A percentile compares a stretch with the other conserved stretches of the same genome.
Evolutionary conservation across 2,888 invertebrate genomes (phyloP).

Genomic region (Chrysolina haemoptera): DNA sequence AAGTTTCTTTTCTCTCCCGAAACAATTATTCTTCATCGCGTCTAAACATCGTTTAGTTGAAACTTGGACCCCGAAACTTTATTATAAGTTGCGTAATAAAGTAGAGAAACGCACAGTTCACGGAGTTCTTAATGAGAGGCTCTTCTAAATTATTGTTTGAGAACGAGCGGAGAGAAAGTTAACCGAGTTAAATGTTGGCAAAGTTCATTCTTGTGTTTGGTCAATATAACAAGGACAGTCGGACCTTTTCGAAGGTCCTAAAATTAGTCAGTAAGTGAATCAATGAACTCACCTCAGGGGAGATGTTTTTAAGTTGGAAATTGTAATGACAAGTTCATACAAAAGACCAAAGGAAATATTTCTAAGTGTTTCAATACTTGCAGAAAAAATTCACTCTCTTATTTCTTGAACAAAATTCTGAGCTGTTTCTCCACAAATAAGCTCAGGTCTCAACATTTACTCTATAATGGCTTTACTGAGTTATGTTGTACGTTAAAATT

Average conservation of each 20-base stretch:
- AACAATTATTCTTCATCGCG: constrained; percentile 37
- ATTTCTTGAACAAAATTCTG: too few species aligned
- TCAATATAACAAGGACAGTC: constrained; percentile 56
- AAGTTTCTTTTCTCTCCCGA: constrained; percentile 29
- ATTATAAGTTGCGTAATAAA: constrained; percentile 46
- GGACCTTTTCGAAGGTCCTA: constrained; percentile 45
- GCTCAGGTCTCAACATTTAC: too few species aligned
- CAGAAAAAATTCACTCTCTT: too few species aligned
- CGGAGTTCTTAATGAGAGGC: constrained; percentile 53
- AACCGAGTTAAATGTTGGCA: constrained; percentile 54
- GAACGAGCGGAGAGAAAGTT: constrained; percentile 54
- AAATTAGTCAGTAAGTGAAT: constrained; percentile 45
- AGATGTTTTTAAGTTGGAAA: not conserved
- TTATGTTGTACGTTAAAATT: too few species aligned
- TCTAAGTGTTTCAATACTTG: too few species aligned
- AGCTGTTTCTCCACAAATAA: too few species aligned
- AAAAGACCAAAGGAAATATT: too few species aligned
- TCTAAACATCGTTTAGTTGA: constrained; percentile 47
- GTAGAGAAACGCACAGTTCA: constrained; percentile 48
- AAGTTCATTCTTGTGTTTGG: constrained; percentile 53
- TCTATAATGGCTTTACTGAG: too few species aligned
- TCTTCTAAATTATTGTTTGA: constrained; percentile 57
- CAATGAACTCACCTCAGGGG: not conserved
- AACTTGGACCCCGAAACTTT: constrained; percentile 52
- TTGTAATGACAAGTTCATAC: not conserved